A percentile compares a stretch with the other conserved stretches of the same genome.
These are phyloP conservation scores for Aricia artaxerxes DNA, from an alignment of 2,888 invertebrate genomes.

Conservation along the genomic window DNA sequence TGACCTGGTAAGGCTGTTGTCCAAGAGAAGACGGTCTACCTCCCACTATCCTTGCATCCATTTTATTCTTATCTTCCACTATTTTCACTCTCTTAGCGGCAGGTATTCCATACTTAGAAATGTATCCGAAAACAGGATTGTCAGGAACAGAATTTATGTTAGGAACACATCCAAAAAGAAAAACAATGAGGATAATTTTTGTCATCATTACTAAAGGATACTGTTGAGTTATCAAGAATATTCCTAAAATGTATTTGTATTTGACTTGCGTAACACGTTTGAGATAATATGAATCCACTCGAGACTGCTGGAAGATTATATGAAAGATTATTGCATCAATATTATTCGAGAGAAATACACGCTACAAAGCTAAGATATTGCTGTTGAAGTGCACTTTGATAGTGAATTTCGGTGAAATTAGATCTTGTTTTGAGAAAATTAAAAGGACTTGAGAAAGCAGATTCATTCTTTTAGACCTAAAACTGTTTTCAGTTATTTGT, in stretches of 20 bases:
- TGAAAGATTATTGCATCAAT: constrained; percentile 30
- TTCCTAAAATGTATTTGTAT: constrained; percentile 4
- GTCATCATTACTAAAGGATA: neutral
- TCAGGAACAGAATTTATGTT: neutral
- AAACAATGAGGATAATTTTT: neutral
- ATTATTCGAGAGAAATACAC: constrained; percentile 2
- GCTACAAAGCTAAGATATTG: neutral
- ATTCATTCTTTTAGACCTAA: too few species aligned
- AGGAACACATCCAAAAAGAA: neutral
- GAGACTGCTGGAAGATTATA: constrained; percentile 23
- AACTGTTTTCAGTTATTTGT: too few species aligned
- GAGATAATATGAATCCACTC: constrained; percentile 25
- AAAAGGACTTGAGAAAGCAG: neutral
- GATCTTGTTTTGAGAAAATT: neutral
- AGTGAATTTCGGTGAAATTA: neutral
- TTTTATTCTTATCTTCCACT: constrained; percentile 47
- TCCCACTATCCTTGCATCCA: constrained; percentile 48
- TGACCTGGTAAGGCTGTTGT: constrained; percentile 51
- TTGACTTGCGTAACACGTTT: constrained; percentile 20
- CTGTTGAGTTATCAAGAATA: neutral
- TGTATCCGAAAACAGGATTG: constrained; percentile 50
- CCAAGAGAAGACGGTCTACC: constrained; percentile 47
- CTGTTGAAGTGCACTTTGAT: neutral
- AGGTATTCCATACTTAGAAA: constrained; percentile 49
- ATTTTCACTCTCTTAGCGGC: constrained; percentile 49